phyloP scores from a whole-genome alignment of 1,140 invertebrate species.

The Nautilus pompilius region DNA sequence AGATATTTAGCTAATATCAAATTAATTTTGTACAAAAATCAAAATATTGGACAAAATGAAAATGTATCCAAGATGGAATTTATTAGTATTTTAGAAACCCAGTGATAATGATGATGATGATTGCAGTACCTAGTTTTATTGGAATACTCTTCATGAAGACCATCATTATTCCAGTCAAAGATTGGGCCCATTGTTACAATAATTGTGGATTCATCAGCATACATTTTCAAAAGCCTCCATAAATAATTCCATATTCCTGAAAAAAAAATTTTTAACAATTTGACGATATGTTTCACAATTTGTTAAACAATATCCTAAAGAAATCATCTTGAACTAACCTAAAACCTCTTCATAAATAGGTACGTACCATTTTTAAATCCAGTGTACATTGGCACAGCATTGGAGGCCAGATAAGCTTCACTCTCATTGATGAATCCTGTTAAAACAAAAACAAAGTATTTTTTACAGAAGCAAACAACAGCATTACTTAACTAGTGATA shows the following conservation, averaged over 20 bases:
- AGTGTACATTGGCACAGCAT: constrained; percentile 23
- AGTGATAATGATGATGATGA: too few species aligned
- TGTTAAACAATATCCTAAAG: too few species aligned
- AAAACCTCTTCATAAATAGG: not conserved
- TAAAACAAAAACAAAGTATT: too few species aligned
- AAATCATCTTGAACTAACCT: not conserved
- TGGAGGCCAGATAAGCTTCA: constrained; percentile 15
- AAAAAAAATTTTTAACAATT: too few species aligned
- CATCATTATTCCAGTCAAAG: constrained; percentile 34
- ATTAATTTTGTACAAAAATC: too few species aligned
- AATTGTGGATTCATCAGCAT: constrained; percentile 6
- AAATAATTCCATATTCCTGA: constrained; percentile 30
- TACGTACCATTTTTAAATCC: constrained; percentile 27
- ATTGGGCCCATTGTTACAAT: constrained; percentile 27
- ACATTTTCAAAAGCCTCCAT: constrained; percentile 17
- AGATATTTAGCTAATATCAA: too few species aligned
- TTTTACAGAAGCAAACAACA: too few species aligned
- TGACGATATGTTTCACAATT: too few species aligned
- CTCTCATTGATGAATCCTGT: not conserved
- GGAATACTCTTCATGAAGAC: constrained; percentile 17
- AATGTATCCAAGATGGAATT: too few species aligned
- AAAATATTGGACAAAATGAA: too few species aligned
- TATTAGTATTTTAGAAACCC: too few species aligned
- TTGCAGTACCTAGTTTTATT: constrained; percentile 17
- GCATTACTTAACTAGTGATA: too few species aligned